phyloP scores from a whole-genome alignment of 2,113 vertebrate species.

The Chaenogobius annularis region DNA sequence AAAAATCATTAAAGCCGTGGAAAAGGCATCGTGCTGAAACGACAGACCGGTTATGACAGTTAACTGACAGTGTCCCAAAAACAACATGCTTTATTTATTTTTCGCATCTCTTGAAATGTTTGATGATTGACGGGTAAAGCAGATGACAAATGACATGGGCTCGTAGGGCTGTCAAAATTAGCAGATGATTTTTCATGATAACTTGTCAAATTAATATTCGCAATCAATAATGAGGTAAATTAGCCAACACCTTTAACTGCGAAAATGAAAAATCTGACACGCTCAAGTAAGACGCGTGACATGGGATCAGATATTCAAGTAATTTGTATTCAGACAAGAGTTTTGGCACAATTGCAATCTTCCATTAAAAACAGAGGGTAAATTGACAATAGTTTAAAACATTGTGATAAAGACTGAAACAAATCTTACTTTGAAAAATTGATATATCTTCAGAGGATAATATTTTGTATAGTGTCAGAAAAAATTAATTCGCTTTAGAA shows the following conservation, averaged over 20 bases:
- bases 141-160: background rate
- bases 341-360: background rate
- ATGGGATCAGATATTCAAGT: constrained; percentile 4
- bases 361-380: background rate
- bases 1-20: background rate
- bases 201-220: constrained; percentile 6
- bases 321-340: background rate
- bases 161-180: constrained; percentile 1
- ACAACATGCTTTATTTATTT: background rate
- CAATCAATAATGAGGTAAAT: constrained; percentile 11
- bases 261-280: background rate
- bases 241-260: constrained; percentile 4
- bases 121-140: background rate
- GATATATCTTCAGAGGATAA: background rate
- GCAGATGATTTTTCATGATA: constrained; percentile 4
- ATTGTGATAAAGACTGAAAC: too few relatives aligned
- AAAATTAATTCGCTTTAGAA: background rate
- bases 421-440: too few relatives aligned
- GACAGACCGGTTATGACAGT: background rate
- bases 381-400: background rate
- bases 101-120: background rate
- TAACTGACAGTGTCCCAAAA: constrained; percentile 5
- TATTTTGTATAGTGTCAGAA: background rate
- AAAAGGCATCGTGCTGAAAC: background rate
- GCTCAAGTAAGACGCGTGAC: background rate